These are phyloP conservation scores for Entomyzon cyanotis DNA, from an alignment of 2,113 vertebrate species.

Conservation along the genomic window DNA sequence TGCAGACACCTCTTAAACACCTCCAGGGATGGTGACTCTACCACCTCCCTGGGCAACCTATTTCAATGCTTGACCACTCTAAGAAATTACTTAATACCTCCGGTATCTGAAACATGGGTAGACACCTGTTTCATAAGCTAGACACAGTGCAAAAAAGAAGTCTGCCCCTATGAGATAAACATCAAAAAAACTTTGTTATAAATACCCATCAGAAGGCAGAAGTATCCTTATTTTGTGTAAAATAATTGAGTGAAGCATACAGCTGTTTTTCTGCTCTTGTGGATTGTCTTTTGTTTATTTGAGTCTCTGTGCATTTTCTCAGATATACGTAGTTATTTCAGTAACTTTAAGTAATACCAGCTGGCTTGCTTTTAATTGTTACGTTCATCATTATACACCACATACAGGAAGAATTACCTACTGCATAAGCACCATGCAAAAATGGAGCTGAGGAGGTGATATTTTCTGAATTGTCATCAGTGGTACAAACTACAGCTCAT, in stretches of 20 bases:
- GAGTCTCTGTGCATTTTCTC: background rate
- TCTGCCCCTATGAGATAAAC: background rate
- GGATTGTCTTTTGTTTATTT: background rate
- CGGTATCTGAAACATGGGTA: background rate
- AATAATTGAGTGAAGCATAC: background rate
- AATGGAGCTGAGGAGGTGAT: background rate
- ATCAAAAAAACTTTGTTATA: background rate
- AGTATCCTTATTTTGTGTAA: background rate
- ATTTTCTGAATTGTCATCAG: background rate
- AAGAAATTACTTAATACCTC: background rate
- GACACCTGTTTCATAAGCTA: background rate
- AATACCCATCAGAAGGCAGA: background rate
- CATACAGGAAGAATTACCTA: background rate
- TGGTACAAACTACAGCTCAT: background rate
- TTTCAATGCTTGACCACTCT: background rate
- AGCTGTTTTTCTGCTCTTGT: background rate
- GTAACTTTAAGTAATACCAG: background rate
- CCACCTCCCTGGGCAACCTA: background rate
- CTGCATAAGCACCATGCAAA: background rate
- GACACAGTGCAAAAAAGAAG: background rate
- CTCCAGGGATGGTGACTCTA: background rate
- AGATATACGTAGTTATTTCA: background rate
- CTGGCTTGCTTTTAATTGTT: background rate
- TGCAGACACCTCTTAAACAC: background rate
- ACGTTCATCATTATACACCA: background rate